Evolutionary conservation across 2,888 invertebrate species (phyloP).

Genomic region (Myopa testacea): DNA sequence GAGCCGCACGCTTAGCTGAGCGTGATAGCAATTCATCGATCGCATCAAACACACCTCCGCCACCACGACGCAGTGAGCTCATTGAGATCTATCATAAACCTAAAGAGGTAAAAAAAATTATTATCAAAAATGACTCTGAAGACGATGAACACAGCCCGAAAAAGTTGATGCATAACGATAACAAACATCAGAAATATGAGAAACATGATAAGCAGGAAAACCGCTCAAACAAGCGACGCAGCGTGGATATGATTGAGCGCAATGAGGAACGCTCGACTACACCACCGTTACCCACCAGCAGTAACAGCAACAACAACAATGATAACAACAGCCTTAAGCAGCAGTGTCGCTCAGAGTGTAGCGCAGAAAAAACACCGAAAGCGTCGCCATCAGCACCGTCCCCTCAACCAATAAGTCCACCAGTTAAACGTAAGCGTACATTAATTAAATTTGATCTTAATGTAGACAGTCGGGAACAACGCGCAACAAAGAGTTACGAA

Average conservation of each 20-base stretch:
- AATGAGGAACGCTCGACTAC: constrained; percentile 59
- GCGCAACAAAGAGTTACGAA: constrained; percentile 55
- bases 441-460: constrained; percentile 64
- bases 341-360: constrained; percentile 5
- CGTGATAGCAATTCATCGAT: constrained; percentile 57
- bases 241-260: constrained; percentile 42
- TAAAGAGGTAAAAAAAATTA: constrained; percentile 64
- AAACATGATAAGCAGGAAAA: constrained; percentile 40
- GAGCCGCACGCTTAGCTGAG: constrained; percentile 45
- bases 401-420: constrained; percentile 38
- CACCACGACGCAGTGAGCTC: constrained; percentile 55
- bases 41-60: constrained; percentile 57
- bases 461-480: constrained; percentile 37
- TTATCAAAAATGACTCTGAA: constrained; percentile 70
- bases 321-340: background rate
- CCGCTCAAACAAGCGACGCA: constrained; percentile 44
- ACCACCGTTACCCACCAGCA: constrained; percentile 57
- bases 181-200: constrained; percentile 41
- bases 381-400: constrained; percentile 40
- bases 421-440: constrained; percentile 61
- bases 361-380: constrained; percentile 39
- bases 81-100: constrained; percentile 60
- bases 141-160: constrained; percentile 60
- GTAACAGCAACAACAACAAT: background rate
- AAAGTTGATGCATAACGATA: constrained; percentile 50